These are phyloP conservation scores for Andrena bicolor DNA, from an alignment of 2,888 invertebrate genomes.

Conservation along the genomic window DNA sequence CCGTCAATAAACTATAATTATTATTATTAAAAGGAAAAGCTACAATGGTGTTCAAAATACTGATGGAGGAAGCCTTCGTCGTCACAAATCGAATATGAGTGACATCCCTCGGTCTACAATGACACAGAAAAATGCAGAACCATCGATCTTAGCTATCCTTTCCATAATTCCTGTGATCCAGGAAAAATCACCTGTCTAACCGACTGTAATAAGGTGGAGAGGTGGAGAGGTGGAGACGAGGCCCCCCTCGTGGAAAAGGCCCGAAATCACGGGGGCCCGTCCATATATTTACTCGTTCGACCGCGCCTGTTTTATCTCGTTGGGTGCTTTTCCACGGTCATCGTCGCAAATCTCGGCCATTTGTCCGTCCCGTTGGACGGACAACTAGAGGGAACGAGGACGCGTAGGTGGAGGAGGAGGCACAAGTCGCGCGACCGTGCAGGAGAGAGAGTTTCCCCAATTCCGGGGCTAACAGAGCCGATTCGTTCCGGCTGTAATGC, in stretches of 20 bases:
- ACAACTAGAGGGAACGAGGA: constrained; percentile 59
- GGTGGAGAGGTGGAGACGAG: not conserved
- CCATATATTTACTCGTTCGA: constrained; percentile 72
- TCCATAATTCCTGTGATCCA: not conserved
- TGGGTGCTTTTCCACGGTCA: constrained; percentile 54
- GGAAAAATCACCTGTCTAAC: constrained; percentile 66
- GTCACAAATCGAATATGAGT: too few relatives aligned
- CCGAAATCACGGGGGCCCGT: constrained; percentile 46
- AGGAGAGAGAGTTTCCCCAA: constrained; percentile 73
- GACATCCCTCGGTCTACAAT: too few relatives aligned
- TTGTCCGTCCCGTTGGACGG: constrained; percentile 46
- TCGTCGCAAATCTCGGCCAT: constrained; percentile 69
- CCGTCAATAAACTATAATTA: too few relatives aligned
- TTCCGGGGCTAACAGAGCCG: constrained; percentile 73
- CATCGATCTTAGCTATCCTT: too few relatives aligned
- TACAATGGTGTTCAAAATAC: too few relatives aligned
- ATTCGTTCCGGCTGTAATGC: constrained; percentile 83
- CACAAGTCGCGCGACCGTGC: constrained; percentile 73
- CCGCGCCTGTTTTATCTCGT: constrained; percentile 44
- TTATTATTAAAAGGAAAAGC: too few relatives aligned
- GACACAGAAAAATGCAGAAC: too few relatives aligned
- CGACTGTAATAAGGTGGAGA: constrained; percentile 57
- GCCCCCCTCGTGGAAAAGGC: constrained; percentile 34
- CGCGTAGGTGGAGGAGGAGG: constrained; percentile 41
- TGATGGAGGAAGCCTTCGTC: too few relatives aligned